phyloP scores from a whole-genome alignment of 2,113 vertebrate species.

The Nannobrachium achirus region DNA sequence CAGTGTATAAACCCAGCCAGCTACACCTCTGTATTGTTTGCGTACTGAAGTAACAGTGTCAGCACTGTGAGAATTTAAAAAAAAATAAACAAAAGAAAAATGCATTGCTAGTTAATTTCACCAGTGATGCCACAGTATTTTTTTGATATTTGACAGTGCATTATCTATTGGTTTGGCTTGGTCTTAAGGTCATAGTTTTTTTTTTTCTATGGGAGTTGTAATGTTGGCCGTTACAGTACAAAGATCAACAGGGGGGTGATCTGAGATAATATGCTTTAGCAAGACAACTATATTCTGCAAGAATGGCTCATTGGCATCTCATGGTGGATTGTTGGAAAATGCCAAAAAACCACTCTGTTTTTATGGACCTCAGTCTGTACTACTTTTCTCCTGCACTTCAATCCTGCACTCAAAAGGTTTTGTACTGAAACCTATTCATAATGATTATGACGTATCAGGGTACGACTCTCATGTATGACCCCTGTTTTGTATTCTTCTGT shows the following conservation, averaged over 20 bases:
- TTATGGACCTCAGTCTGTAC: slow-evolving; percentile 44
- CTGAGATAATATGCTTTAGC: slow-evolving; percentile 15
- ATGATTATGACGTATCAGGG: slow-evolving; percentile 45
- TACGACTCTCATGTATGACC: slow-evolving; percentile 22
- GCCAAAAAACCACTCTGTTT: slow-evolving; percentile 23
- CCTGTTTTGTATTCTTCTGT: neutral
- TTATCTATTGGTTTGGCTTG: slow-evolving; percentile 22
- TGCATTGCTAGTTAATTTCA: slow-evolving; percentile 12
- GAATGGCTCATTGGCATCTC: slow-evolving; percentile 24
- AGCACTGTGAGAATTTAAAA: slow-evolving; percentile 10
- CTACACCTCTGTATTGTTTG: slow-evolving; percentile 37
- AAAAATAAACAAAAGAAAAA: neutral
- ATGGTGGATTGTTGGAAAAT: slow-evolving; percentile 29
- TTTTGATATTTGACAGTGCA: slow-evolving; percentile 23
- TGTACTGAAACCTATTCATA: slow-evolving; percentile 26
- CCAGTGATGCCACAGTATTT: slow-evolving; percentile 16
- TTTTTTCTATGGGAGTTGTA: neutral
- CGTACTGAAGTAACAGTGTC: slow-evolving; percentile 50
- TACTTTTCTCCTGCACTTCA: slow-evolving; percentile 50
- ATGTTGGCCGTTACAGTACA: neutral
- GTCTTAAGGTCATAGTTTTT: slow-evolving; percentile 9
- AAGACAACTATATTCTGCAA: slow-evolving; percentile 29
- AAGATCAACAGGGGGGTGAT: neutral
- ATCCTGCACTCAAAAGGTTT: slow-evolving; percentile 43
- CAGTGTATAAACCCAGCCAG: slow-evolving; percentile 51